Base-by-base conservation (phyloP, 2,113 vertebrate genomes). In the Xiphophorus couchianus region DNA sequence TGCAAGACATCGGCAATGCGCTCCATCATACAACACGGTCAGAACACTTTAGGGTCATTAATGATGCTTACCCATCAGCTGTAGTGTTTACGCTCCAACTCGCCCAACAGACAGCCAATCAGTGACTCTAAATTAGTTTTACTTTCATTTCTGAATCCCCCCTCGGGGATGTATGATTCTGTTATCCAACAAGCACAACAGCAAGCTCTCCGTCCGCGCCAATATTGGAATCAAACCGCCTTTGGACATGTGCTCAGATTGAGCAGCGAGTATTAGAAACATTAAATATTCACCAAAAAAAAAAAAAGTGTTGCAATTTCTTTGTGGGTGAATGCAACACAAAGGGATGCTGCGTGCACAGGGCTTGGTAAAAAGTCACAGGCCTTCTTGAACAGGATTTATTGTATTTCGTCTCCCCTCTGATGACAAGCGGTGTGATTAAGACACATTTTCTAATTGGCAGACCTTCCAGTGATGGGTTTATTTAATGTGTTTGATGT, bases 101-200 rank as follows among this genome's bases (percentile, higher is more conserved):
- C 70, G 13, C 82, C 73, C 80, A 89, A 88, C 86, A 91, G 88
- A 86, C 87, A 87, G 84, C 82, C 79, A 85, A 89, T 89, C 88
- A 84, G 81, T 63, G 76, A 69, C 31, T 80, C 78, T 11, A 91
- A 93, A 92, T 93, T 88, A 83, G 86, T 91, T 92, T 92, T 91
- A 83, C 85, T 86, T 87, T 92, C 80, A 87, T 86, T 88, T 89
- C 82, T 88, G 77, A 83, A 88, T 89, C 84, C 85, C 90, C 51
- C 87, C 91, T 84, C n/a, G 82, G 88, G 90, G 86, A 67, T 64
- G 14, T 77, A 62, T 89, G 85, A 92, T 92, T 87, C 76, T 89
- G 85, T 91, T 92, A 89, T 68, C 85, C 80, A 72, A 77, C 85
- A 69, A 84, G 85, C 76, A 82, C 85, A 69, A 78, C 74, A 35